Percentiles rank a stretch among this genome's conserved stretches.
Evolutionary conservation across 2,797 vertebrate genomes (phyloP).

Genomic region (Paratrypauchen microcephalus): DNA sequence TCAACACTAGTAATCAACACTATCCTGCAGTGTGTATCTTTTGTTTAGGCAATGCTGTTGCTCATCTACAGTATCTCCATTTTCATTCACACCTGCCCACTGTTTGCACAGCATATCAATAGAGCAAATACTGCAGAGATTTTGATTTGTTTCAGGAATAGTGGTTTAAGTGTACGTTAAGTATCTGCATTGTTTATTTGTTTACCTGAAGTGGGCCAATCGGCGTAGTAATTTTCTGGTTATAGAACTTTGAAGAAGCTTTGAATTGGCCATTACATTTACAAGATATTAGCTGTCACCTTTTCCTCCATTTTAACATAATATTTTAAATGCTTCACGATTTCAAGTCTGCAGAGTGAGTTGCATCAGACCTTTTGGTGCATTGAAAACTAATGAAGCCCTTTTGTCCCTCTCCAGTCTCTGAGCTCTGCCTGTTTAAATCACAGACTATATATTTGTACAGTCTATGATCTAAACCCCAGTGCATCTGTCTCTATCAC

Average conservation of each 20-base stretch:
- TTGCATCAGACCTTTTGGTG: constrained; percentile 8
- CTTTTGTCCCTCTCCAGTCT: constrained; percentile 31
- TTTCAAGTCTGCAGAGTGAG: background rate
- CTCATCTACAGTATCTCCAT: background rate
- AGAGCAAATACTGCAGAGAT: constrained; percentile 62
- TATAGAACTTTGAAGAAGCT: background rate
- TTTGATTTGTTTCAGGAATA: background rate
- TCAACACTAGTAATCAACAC: background rate
- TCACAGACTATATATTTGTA: background rate
- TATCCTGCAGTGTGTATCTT: background rate
- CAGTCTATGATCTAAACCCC: constrained; percentile 24
- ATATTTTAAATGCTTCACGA: background rate
- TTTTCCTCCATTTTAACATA: background rate
- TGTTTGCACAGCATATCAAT: constrained; percentile 11
- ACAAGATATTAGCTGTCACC: background rate
- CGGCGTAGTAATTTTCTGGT: background rate
- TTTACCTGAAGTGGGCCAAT: background rate
- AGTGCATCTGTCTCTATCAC: constrained; percentile 55
- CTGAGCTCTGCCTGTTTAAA: constrained; percentile 19
- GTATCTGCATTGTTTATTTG: background rate
- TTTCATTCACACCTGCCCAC: background rate
- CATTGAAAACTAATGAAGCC: constrained; percentile 2
- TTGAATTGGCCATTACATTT: background rate
- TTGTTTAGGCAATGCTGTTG: background rate
- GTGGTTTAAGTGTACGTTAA: background rate